A percentile compares a stretch with the other conserved stretches of the same genome.
phyloP scores from a whole-genome alignment of 2,888 invertebrate species.

The Elysia crispata region DNA sequence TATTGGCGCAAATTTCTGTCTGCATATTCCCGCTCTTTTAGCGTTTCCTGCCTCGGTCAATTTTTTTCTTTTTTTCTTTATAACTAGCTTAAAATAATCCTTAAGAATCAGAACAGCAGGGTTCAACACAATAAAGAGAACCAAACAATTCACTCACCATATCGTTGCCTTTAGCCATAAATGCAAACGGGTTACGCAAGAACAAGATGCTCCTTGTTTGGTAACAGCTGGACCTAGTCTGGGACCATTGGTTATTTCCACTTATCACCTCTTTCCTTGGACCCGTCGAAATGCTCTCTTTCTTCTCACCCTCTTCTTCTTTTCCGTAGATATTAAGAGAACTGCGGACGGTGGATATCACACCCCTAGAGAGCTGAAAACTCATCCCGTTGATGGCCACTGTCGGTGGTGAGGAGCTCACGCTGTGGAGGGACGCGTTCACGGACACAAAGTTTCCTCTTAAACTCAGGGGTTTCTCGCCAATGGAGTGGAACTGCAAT shows the following conservation, averaged over 20 bases:
- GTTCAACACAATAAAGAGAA: no score
- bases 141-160: conserved; percentile 51
- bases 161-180: conserved; percentile 43
- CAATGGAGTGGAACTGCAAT: conserved; percentile 61
- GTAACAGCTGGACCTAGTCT: conserved; percentile 53
- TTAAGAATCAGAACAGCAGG: no score
- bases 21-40: no score
- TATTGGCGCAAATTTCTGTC: no score
- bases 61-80: no score
- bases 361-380: conserved; percentile 63
- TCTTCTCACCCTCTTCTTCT: background rate
- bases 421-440: conserved; percentile 60
- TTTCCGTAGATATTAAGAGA: background rate
- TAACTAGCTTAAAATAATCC: no score
- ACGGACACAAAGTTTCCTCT: conserved; percentile 58
- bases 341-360: conserved; percentile 44
- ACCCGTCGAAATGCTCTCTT: background rate
- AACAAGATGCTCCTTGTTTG: conserved; percentile 67
- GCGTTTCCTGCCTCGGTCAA: no score
- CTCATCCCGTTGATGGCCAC: conserved; percentile 58
- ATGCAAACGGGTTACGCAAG: conserved; percentile 60
- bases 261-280: background rate
- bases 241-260: background rate
- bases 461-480: conserved; percentile 62
- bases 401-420: no score